These are phyloP conservation scores for Ammodytes dubius DNA, from an alignment of 2,113 vertebrate genomes.

Conservation along the genomic window DNA sequence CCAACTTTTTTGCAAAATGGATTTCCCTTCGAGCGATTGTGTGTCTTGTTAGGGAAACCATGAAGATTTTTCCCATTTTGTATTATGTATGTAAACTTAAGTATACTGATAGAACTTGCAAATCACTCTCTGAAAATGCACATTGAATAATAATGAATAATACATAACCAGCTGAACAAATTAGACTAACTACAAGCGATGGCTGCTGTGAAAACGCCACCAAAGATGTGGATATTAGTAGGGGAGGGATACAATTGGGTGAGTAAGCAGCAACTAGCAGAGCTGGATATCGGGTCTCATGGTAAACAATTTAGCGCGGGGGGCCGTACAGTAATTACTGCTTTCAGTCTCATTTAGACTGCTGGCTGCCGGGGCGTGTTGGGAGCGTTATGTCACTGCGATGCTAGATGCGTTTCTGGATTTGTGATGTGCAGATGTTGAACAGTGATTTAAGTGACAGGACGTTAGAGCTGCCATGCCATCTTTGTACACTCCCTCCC, in stretches of 20 bases:
- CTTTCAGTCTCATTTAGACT: conserved; percentile 78
- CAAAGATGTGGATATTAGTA: conserved; percentile 67
- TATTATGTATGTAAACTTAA: conserved; percentile 80
- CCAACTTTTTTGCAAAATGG: conserved; percentile 75
- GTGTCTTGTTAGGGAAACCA: conserved; percentile 76
- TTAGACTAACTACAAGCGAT: conserved; percentile 60
- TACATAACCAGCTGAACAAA: conserved; percentile 74
- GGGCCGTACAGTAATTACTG: conserved; percentile 72
- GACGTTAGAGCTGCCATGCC: conserved; percentile 71
- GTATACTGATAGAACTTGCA: conserved; percentile 73
- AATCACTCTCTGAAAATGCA: conserved; percentile 77
- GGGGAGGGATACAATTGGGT: conserved; percentile 63
- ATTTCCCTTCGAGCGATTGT: conserved; percentile 78
- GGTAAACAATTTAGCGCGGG: conserved; percentile 81
- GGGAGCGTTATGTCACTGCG: conserved; percentile 61
- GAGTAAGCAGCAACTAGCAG: conserved; percentile 69
- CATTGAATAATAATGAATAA: conserved; percentile 78
- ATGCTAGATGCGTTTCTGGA: conserved; percentile 66
- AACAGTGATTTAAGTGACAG: conserved; percentile 77
- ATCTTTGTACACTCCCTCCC: conserved; percentile 57
- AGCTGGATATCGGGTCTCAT: conserved; percentile 71
- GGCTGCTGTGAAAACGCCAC: conserved; percentile 56
- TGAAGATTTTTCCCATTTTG: conserved; percentile 76
- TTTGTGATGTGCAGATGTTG: conserved; percentile 60
- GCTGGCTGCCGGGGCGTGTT: conserved; percentile 69